A percentile compares a stretch with the other conserved stretches of the same genome.
These are phyloP conservation scores for Erythrocercus mccallii DNA, from an alignment of 2,113 vertebrate species.

Conservation along the genomic window DNA sequence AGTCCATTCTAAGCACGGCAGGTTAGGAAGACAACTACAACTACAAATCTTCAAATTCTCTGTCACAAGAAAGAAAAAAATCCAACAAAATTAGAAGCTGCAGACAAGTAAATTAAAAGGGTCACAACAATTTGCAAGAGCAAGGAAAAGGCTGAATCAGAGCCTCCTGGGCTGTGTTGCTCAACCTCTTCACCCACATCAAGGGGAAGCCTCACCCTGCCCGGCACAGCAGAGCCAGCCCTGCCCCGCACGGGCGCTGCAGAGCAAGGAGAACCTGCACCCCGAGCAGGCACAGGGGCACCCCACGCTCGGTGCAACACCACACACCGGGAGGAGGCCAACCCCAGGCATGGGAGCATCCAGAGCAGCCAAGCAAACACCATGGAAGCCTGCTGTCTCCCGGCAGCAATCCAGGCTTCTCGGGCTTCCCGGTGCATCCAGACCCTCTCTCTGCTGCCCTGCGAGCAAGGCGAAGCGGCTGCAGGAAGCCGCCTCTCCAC, in stretches of 20 bases:
- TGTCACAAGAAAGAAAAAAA: neutral
- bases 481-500: neutral
- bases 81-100: neutral
- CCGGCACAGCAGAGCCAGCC: neutral
- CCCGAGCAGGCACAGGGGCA: neutral
- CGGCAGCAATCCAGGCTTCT: neutral
- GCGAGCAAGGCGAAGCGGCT: neutral
- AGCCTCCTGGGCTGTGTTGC: neutral
- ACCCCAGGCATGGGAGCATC: accelerated
- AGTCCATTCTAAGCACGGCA: neutral
- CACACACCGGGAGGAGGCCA: accelerated
- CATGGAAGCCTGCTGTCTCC: neutral
- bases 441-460: neutral
- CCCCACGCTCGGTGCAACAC: neutral
- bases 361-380: accelerated
- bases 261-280: neutral
- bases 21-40: neutral
- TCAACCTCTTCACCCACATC: conserved; percentile 24
- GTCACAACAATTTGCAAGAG: neutral
- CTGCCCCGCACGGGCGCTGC: accelerated
- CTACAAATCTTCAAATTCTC: neutral
- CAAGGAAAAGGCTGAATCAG: neutral
- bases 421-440: neutral
- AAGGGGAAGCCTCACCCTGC: conserved; percentile 21
- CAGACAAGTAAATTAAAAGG: conserved; percentile 24